Conservation (phyloP, 2,113 vertebrate genomes). For the Callipepla californica region DNA sequence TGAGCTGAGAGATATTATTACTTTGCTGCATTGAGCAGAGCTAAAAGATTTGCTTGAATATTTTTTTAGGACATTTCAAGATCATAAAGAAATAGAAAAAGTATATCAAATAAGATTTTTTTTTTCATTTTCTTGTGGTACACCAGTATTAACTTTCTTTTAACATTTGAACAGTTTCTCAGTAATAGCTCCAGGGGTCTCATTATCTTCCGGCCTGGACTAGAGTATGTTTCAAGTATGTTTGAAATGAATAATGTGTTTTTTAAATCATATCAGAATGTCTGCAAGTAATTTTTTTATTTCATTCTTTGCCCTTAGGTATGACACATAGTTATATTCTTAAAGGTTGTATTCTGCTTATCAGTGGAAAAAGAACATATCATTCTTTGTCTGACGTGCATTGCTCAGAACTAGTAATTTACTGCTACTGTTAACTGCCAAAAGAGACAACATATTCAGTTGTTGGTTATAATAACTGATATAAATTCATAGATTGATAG, state of each 20-base stretch:
- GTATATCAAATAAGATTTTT: background rate
- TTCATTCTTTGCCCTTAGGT: background rate
- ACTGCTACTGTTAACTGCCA: background rate
- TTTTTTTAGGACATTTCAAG: background rate
- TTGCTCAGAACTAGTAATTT: background rate
- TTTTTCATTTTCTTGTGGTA: background rate
- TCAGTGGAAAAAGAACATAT: background rate
- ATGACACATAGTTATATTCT: background rate
- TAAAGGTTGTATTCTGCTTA: background rate
- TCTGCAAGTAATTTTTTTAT: background rate
- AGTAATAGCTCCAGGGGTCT: conserved; percentile 28
- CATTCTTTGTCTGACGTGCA: background rate
- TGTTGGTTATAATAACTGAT: background rate
- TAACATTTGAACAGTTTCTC: conserved; percentile 20
- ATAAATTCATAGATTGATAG: background rate
- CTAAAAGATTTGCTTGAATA: background rate
- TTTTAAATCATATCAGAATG: background rate
- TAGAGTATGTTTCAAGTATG: background rate
- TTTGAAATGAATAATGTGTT: background rate
- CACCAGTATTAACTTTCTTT: background rate
- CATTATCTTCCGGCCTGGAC: conserved; percentile 19
- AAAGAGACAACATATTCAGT: background rate
- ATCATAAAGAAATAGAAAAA: background rate
- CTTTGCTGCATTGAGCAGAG: background rate
- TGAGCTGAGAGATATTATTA: background rate